These are phyloP conservation scores for Xestia ashworthii DNA, from an alignment of 2,888 invertebrate genomes.

Conservation along the genomic window DNA sequence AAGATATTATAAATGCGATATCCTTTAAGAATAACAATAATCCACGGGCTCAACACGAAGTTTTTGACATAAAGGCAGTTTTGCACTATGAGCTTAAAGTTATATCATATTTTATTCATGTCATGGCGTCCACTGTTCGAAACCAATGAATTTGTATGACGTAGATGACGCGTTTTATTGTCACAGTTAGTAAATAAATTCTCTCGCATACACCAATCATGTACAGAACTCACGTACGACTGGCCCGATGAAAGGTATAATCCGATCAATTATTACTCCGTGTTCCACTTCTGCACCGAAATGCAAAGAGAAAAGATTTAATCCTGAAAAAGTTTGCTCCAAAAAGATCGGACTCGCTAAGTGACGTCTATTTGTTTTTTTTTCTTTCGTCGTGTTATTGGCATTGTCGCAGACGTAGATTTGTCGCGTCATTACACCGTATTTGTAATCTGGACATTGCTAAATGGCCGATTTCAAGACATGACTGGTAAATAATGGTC, in stretches of 20 bases:
- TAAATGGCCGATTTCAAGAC: constrained; percentile 43
- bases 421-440: constrained; percentile 42
- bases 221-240: constrained; percentile 85
- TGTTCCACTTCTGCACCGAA: constrained; percentile 80
- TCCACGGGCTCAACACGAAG: not conserved
- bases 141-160: constrained; percentile 81
- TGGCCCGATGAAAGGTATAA: constrained; percentile 84
- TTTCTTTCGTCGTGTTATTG: constrained; percentile 34
- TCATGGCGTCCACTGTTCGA: constrained; percentile 69
- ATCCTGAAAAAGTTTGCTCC: constrained; percentile 61
- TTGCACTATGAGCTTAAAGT: constrained; percentile 72
- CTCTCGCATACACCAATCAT: constrained; percentile 81
- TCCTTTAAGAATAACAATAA: constrained; percentile 27
- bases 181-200: constrained; percentile 86
- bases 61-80: constrained; percentile 61
- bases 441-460: constrained; percentile 58
- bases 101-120: constrained; percentile 81
- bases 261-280: constrained; percentile 88
- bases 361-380: constrained; percentile 28
- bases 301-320: constrained; percentile 81
- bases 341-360: constrained; percentile 57
- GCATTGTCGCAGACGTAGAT: constrained; percentile 42
- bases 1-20: constrained; percentile 28
- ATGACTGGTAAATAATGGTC: constrained; percentile 32
- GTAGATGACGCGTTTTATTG: constrained; percentile 83